phyloP scores from a whole-genome alignment of 2,888 invertebrate species.

The Hemaris fuciformis region DNA sequence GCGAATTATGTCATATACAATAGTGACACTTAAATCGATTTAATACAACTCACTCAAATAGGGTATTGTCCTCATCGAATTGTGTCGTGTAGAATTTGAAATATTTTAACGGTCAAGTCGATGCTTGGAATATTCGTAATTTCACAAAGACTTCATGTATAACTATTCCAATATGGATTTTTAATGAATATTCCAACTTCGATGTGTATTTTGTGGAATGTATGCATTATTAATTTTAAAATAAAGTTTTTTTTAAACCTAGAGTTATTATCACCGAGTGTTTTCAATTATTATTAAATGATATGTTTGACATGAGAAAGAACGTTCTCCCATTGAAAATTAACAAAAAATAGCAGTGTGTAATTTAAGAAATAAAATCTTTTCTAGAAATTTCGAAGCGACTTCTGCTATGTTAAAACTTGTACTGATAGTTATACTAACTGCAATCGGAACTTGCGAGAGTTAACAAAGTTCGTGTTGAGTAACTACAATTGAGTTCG shows the following conservation, averaged over 20 bases:
- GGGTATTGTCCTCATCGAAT: not conserved
- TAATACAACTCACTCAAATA: not conserved
- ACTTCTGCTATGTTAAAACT: not conserved
- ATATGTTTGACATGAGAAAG: no score
- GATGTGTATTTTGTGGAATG: no score
- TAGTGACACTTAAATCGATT: not conserved
- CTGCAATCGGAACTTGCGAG: not conserved
- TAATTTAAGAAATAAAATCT: not conserved
- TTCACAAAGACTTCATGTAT: no score
- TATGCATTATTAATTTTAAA: no score
- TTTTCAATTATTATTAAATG: no score
- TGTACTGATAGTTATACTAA: not conserved
- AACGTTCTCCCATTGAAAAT: no score
- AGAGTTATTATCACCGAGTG: no score
- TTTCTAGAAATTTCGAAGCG: not conserved
- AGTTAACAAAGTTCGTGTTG: not conserved
- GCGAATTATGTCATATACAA: no score
- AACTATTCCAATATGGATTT: no score
- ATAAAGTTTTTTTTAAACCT: no score
- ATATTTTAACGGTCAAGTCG: not conserved
- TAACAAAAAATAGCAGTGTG: no score
- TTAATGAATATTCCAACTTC: no score
- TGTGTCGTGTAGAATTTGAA: not conserved
- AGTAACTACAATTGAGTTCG: constrained; percentile 1
- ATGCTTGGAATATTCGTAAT: not conserved